Evolutionary conservation across 2,113 vertebrate species (phyloP).

Genomic region (Tringa solitaria): DNA sequence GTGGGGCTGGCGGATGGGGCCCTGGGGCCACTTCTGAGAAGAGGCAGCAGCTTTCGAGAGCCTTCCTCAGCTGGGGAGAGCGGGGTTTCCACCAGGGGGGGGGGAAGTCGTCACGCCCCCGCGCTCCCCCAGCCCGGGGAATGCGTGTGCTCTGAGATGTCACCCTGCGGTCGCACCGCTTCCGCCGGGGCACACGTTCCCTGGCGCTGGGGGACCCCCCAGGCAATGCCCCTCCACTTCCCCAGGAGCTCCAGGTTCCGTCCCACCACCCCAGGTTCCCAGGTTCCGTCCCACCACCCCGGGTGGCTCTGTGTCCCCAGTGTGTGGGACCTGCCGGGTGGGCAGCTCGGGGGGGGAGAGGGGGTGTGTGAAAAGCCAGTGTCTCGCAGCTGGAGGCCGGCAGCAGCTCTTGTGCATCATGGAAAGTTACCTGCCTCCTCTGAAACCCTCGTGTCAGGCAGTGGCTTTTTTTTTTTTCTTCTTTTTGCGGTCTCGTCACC

Average conservation of each 20-base stretch:
- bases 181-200: not conserved
- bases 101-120: not conserved
- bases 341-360: not conserved
- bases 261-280: not conserved
- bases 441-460: not conserved
- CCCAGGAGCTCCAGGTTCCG: not conserved
- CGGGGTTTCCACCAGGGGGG: not conserved
- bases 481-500: rapidly evolving
- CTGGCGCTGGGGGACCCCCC: not conserved
- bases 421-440: constrained; percentile 38
- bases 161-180: not conserved
- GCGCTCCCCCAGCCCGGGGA: not conserved
- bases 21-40: not conserved
- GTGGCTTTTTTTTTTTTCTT: not conserved
- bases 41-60: not conserved
- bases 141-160: not conserved
- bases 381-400: not conserved
- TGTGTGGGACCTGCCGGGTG: rapidly evolving
- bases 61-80: not conserved
- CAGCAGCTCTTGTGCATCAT: constrained; percentile 16
- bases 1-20: rapidly evolving
- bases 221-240: not conserved
- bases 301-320: not conserved
- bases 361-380: not conserved
- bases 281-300: not conserved